Conservation (phyloP, 2,113 vertebrate genomes). For the Nanorana parkeri region DNA sequence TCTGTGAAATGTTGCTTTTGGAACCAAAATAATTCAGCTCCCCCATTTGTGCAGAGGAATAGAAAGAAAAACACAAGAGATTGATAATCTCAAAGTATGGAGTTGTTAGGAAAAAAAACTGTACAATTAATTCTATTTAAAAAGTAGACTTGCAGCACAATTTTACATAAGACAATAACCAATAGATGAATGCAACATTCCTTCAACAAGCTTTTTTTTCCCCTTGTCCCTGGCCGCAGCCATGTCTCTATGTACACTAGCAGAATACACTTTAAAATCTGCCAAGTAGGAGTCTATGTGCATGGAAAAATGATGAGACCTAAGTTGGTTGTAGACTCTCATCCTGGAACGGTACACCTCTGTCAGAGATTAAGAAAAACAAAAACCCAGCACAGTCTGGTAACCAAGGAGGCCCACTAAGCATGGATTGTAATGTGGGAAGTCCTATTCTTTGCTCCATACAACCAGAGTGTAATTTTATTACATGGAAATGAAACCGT, state of each 20-base stretch:
- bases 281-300: conserved; percentile 70
- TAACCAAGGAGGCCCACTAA: conserved; percentile 60
- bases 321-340: conserved; percentile 70
- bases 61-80: conserved; percentile 79
- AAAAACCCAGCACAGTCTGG: conserved; percentile 77
- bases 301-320: conserved; percentile 65
- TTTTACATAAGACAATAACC: conserved; percentile 81
- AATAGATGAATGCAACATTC: conserved; percentile 74
- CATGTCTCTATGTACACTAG: conserved; percentile 2
- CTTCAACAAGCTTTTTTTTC: conserved; percentile 54
- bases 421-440: background rate
- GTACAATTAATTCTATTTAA: conserved; percentile 83
- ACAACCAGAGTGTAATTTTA: conserved; percentile 77
- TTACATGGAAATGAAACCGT: conserved; percentile 78
- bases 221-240: conserved; percentile 63
- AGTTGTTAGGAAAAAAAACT: conserved; percentile 77
- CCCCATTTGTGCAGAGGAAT: conserved; percentile 78
- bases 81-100: conserved; percentile 53
- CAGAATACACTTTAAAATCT: conserved; percentile 60
- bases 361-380: conserved; percentile 70
- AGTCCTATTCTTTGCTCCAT: conserved; percentile 74
- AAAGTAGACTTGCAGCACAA: conserved; percentile 81
- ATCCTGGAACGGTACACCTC: conserved; percentile 72
- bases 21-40: conserved; percentile 77
- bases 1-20: conserved; percentile 78